Conservation (phyloP, 2,113 vertebrate species). For the Rhinoderma darwinii region DNA sequence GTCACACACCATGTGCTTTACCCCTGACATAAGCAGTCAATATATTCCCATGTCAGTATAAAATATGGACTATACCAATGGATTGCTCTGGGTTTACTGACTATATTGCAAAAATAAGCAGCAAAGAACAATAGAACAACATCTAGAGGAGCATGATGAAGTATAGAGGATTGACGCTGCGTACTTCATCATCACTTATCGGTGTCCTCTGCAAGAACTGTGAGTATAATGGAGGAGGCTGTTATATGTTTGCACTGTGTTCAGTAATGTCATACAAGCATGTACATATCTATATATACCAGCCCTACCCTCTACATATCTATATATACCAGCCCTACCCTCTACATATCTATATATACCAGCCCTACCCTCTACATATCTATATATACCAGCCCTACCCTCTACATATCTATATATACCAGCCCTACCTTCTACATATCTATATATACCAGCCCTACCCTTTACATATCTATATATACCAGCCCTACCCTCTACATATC, state of each 20-base stretch:
- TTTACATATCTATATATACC: no score
- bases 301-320: neutral
- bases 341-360: no score
- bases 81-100: neutral
- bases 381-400: no score
- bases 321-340: no score
- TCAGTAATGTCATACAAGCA: neutral
- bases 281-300: no score
- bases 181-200: slow-evolving; percentile 4
- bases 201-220: neutral
- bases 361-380: no score
- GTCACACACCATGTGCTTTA: neutral
- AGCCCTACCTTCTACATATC: no score
- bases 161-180: neutral
- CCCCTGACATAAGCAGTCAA: neutral
- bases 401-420: no score
- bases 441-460: no score
- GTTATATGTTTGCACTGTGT: neutral
- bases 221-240: neutral
- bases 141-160: neutral
- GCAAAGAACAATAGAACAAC: slow-evolving; percentile 15
- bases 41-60: neutral
- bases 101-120: neutral
- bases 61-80: neutral
- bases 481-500: no score